Percentiles rank a stretch among this genome's conserved stretches.
These are phyloP conservation scores for Scopus umbretta DNA, from an alignment of 2,113 vertebrate genomes.

Conservation along the genomic window DNA sequence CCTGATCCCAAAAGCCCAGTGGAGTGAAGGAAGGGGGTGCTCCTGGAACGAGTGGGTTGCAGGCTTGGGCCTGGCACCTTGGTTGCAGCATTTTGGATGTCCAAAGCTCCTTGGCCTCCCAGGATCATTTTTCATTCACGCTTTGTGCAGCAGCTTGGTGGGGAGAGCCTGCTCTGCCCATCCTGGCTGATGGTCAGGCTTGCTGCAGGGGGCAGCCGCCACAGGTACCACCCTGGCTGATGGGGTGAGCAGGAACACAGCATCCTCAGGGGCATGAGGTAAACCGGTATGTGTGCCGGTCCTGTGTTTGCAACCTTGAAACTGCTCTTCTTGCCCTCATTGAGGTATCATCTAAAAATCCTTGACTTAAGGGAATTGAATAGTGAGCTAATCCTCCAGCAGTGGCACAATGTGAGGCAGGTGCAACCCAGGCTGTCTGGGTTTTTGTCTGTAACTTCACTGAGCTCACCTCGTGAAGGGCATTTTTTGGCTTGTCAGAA, in stretches of 20 bases:
- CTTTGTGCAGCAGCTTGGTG: not conserved
- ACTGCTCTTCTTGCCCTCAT: not conserved
- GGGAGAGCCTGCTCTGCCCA: not conserved
- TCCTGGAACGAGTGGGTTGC: not conserved
- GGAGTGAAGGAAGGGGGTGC: fast-evolving
- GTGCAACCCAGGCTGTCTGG: not conserved
- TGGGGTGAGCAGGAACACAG: not conserved
- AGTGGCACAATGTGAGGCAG: not conserved
- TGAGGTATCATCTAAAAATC: not conserved
- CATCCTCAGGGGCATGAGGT: not conserved
- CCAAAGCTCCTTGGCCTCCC: not conserved
- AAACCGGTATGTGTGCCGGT: not conserved
- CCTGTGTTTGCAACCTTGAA: not conserved
- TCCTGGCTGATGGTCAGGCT: not conserved
- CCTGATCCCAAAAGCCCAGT: not conserved
- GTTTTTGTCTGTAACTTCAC: not conserved
- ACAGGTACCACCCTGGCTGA: fast-evolving
- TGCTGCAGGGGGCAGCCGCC: not conserved
- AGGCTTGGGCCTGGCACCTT: not conserved
- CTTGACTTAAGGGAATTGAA: not conserved
- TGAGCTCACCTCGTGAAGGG: not conserved
- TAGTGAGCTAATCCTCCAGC: not conserved
- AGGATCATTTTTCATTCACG: not conserved
- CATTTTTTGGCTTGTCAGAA: not conserved
- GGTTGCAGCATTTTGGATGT: not conserved